A percentile compares a stretch with the other conserved stretches of the same genome.
These are phyloP conservation scores for Myripristis jacobus DNA, from an alignment of 2,797 vertebrate genomes.

Conservation along the genomic window DNA sequence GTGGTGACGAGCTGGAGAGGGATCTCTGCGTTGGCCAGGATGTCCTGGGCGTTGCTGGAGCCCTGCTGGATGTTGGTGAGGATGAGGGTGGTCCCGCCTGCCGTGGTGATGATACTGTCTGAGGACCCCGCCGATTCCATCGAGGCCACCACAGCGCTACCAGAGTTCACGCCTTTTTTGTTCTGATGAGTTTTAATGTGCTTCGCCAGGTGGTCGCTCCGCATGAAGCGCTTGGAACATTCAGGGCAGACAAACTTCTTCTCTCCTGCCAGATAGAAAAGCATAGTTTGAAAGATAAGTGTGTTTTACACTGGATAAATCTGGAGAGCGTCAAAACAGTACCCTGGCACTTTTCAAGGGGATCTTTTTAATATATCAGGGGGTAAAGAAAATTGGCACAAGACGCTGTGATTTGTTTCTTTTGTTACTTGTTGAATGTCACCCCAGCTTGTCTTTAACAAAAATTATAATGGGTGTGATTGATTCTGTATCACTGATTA, in stretches of 20 bases:
- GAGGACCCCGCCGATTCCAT: constrained; percentile 90
- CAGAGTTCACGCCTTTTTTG: constrained; percentile 97
- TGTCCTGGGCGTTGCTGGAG: constrained; percentile 95
- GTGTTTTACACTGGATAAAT: constrained; percentile 33
- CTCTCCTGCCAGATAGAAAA: constrained; percentile 88
- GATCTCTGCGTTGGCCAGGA: constrained; percentile 97
- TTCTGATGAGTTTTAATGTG: constrained; percentile 99
- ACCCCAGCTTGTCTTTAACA: constrained; percentile 20
- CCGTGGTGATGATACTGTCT: constrained; percentile 97
- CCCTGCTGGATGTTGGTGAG: constrained; percentile 99
- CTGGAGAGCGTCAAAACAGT: constrained; percentile 21
- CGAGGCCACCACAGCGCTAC: constrained; percentile 91
- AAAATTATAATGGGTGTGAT: constrained; percentile 1
- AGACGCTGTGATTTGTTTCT: constrained; percentile 11
- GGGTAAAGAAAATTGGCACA: neutral
- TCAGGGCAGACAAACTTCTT: constrained; percentile 99
- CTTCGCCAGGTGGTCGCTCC: constrained; percentile 99
- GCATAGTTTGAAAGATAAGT: constrained; percentile 39
- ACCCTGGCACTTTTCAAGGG: neutral
- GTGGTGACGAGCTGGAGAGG: constrained; percentile 99
- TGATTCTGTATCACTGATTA: constrained; percentile 6
- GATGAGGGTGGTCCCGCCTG: constrained; percentile 98
- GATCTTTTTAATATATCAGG: constrained; percentile 3
- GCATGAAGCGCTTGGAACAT: constrained; percentile 99
- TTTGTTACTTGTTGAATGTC: constrained; percentile 19